Conservation (phyloP, 2,888 invertebrate genomes). For the Acanthococcus lagerstroemiae region DNA sequence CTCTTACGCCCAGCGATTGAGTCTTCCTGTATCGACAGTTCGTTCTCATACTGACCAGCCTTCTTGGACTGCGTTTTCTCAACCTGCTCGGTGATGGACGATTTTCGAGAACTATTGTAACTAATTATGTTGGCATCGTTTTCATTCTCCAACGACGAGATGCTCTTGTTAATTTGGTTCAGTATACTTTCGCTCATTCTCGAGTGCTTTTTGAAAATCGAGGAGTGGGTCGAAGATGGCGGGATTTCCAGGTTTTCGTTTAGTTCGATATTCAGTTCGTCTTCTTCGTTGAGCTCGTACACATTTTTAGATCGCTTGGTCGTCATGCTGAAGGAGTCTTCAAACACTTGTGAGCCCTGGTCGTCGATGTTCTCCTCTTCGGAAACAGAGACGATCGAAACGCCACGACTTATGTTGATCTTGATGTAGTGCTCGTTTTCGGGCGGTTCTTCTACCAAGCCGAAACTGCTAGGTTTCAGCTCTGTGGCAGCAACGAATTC, state of each 20-base stretch:
- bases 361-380: slow-evolving; percentile 41
- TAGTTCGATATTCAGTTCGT: slow-evolving; percentile 32
- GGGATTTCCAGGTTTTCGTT: slow-evolving; percentile 31
- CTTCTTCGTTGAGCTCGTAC: slow-evolving; percentile 31
- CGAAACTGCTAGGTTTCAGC: slow-evolving; percentile 42
- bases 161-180: slow-evolving; percentile 11
- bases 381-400: slow-evolving; percentile 57
- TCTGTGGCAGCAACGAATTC: slow-evolving; percentile 21
- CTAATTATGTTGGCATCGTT: slow-evolving; percentile 9
- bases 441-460: slow-evolving; percentile 43
- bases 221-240: not conserved
- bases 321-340: not conserved
- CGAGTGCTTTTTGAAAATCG: slow-evolving; percentile 13
- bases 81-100: slow-evolving; percentile 16
- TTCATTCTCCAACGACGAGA: slow-evolving; percentile 11
- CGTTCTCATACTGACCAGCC: not conserved
- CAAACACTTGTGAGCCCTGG: not conserved
- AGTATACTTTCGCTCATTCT: slow-evolving; percentile 2
- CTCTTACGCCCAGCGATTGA: slow-evolving; percentile 6
- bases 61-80: not conserved
- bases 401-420: slow-evolving; percentile 45
- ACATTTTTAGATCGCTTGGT: slow-evolving; percentile 21
- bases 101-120: slow-evolving; percentile 22
- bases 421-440: slow-evolving; percentile 41
- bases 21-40: slow-evolving; percentile 1